These are phyloP conservation scores for Pemphredon lugubris DNA, from an alignment of 2,888 invertebrate species.

Conservation along the genomic window DNA sequence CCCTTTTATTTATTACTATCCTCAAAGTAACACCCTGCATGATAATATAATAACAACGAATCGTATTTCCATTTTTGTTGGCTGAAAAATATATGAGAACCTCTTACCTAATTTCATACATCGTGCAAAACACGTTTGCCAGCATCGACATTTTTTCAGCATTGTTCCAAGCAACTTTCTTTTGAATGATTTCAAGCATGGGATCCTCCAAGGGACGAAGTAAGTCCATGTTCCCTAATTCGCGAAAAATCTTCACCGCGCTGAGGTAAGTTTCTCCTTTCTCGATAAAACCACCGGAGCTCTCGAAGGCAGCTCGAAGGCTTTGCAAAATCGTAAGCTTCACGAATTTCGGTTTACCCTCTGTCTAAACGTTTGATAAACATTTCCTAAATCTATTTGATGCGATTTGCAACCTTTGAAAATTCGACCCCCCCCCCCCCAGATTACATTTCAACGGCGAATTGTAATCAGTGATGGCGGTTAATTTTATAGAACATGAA, in stretches of 20 bases:
- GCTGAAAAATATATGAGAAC: too few species aligned
- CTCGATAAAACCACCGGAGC: conserved; percentile 67
- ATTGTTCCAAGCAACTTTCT: conserved; percentile 74
- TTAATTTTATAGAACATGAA: too few species aligned
- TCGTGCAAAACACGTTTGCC: conserved; percentile 81
- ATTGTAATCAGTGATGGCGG: too few species aligned
- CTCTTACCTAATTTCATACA: conserved; percentile 78
- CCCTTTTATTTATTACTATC: too few species aligned
- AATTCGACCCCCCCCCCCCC: not conserved
- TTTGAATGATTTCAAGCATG: conserved; percentile 64
- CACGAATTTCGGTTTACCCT: conserved; percentile 64
- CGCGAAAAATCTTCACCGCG: conserved; percentile 81
- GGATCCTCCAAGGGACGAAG: conserved; percentile 79
- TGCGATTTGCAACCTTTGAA: not conserved
- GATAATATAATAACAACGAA: too few species aligned
- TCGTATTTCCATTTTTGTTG: too few species aligned
- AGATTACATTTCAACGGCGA: too few species aligned
- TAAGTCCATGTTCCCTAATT: conserved; percentile 78
- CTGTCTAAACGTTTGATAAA: conserved; percentile 44
- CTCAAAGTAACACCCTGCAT: too few species aligned
- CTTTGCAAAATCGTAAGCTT: conserved; percentile 67
- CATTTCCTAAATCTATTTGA: not conserved
- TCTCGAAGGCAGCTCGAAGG: conserved; percentile 54
- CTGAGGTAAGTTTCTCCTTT: conserved; percentile 81
- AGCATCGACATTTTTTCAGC: conserved; percentile 81